Evolutionary conservation across 2,797 vertebrate species (phyloP), one percentile per base, ranked within the genome.

Genomic region (Notamacropus eugenii): DNA sequence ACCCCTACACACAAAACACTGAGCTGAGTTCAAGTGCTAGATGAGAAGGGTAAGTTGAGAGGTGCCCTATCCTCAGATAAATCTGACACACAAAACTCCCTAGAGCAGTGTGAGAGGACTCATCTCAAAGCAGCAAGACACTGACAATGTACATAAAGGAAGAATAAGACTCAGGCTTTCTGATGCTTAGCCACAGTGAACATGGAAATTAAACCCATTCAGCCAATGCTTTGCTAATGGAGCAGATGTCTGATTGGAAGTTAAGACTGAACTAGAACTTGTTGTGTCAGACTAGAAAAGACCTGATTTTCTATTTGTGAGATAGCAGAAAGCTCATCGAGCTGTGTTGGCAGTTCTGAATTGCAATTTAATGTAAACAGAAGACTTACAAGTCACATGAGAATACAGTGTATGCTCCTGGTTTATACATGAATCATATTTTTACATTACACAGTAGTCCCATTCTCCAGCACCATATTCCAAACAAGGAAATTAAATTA

Each of bases 401-500:
- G 97, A 98, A 97, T 96, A 92, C 94, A 97, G 96, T 91, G 94
- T 93, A 97, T 97, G 98, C 92, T 98, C 96, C 97, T 97, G 95
- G 97, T 98, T 97, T 97, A 97, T 96, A 95, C 94, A 58, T 9
- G 97, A 97, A 97, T 98, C 96, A 94, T 96, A 96, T 97, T 98
- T 98, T 97, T 96, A 98, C 93, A 95, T 98, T 97, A 97, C 97
- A 96, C 97, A 92, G 97, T 91, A 96, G 98, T 98, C 95, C 97
- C 96, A 95, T 98, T 98, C 98, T 98, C 98, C 97, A 98, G 98
- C 97, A 97, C 96, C 96, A 97, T 98, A 98, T 96, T 98, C 98
- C 98, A 99, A 99, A 99, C 98, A 98, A 94, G 96, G 96, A 99
- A 99, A 99, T 99, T 99, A 98, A 99, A 99, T 99, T 98, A 98